A percentile compares a stretch with the other conserved stretches of the same genome.
Evolutionary conservation across 1,140 invertebrate genomes (phyloP).

Genomic region (Rhyacophila brunnea): DNA sequence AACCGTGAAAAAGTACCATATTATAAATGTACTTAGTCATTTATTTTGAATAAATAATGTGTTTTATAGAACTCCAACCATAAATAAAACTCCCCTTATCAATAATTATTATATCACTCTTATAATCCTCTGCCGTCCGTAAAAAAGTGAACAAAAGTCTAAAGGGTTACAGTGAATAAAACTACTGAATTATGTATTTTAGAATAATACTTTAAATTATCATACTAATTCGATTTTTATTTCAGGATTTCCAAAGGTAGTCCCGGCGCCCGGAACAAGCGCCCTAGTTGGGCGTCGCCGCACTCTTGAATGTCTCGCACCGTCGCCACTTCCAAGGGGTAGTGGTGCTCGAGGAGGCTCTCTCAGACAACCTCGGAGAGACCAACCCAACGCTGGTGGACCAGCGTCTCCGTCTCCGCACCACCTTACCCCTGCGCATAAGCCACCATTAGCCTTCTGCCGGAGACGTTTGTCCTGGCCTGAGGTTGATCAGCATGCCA

Average conservation of each 20-base stretch:
- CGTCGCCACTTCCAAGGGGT: conserved; percentile 42
- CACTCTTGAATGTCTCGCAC: conserved; percentile 61
- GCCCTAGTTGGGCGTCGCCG: conserved; percentile 54
- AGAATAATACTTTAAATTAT: background rate
- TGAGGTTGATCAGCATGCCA: conserved; percentile 75
- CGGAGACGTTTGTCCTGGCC: conserved; percentile 75
- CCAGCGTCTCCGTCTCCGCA: conserved; percentile 46
- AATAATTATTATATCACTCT: too few relatives aligned
- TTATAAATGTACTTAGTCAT: too few relatives aligned
- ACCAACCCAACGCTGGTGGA: conserved; percentile 55
- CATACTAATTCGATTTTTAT: conserved; percentile 21
- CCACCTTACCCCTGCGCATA: conserved; percentile 57
- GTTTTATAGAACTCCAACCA: too few relatives aligned
- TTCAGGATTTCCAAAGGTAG: conserved; percentile 59
- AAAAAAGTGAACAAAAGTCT: too few relatives aligned
- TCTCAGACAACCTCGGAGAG: conserved; percentile 50
- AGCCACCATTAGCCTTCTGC: conserved; percentile 68
- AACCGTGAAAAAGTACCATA: too few relatives aligned
- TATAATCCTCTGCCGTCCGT: too few relatives aligned
- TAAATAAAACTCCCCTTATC: too few relatives aligned
- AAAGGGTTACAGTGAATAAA: too few relatives aligned
- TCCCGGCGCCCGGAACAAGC: conserved; percentile 63
- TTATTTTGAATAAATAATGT: too few relatives aligned
- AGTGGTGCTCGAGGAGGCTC: conserved; percentile 57
- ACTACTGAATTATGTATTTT: too few relatives aligned